Evolutionary conservation across 2,797 vertebrate species (phyloP).

Genomic region (Sylvia borin): DNA sequence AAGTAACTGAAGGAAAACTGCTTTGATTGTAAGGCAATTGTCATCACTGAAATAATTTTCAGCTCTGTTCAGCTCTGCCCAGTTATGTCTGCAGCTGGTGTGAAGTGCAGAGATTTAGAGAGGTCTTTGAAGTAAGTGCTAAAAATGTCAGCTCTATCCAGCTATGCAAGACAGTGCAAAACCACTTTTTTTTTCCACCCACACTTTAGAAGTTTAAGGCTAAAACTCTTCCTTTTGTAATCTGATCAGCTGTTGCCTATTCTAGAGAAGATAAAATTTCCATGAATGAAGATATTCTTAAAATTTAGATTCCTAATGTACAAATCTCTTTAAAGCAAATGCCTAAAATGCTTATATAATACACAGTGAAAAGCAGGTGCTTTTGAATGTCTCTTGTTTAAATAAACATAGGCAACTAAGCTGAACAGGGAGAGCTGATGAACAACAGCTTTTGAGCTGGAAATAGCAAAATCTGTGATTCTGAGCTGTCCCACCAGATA

Average conservation of each 20-base stretch:
- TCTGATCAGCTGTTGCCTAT: background rate
- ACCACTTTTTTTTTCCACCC: background rate
- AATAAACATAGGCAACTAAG: background rate
- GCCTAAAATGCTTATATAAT: background rate
- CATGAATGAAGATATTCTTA: background rate
- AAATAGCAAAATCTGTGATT: background rate
- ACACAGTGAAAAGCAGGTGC: background rate
- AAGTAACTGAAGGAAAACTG: conserved; percentile 2
- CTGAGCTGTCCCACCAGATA: background rate
- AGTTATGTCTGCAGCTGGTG: background rate
- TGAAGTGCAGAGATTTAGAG: background rate
- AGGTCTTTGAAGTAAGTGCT: background rate
- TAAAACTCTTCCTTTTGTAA: background rate
- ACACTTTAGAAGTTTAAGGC: background rate
- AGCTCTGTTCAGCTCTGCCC: background rate
- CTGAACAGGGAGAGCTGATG: background rate
- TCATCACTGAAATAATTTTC: conserved; percentile 35
- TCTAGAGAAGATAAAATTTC: background rate
- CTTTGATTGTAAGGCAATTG: conserved; percentile 23
- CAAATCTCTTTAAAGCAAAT: background rate
- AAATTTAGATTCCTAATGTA: background rate
- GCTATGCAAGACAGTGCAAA: background rate
- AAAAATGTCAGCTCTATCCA: background rate
- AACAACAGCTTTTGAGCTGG: background rate
- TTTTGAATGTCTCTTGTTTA: background rate